A percentile compares a stretch with the other conserved stretches of the same genome.
These are phyloP conservation scores for Parasteatoda tepidariorum DNA, from an alignment of 1,140 invertebrate genomes.

Conservation along the genomic window DNA sequence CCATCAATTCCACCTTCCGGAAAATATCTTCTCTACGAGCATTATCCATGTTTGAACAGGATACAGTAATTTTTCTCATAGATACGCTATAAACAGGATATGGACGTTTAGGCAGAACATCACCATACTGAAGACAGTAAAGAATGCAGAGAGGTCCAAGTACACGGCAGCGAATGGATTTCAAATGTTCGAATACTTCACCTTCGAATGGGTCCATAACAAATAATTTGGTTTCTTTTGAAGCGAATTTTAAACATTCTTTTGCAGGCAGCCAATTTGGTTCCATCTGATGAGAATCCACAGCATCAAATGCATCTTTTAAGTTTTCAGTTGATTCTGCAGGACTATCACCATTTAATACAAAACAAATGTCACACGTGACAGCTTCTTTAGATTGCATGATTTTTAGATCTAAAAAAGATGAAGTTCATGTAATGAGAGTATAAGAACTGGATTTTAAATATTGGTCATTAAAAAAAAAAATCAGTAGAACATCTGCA, in stretches of 20 bases:
- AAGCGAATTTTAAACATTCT: conserved; percentile 69
- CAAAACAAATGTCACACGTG: conserved; percentile 45
- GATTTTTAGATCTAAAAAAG: neutral
- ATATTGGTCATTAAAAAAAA: no score
- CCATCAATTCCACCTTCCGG: conserved; percentile 83
- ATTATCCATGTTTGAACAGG: conserved; percentile 77
- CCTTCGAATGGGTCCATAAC: conserved; percentile 80
- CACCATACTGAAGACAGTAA: conserved; percentile 77
- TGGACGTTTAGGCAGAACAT: conserved; percentile 79
- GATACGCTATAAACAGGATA: conserved; percentile 83
- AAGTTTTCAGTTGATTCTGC: conserved; percentile 10
- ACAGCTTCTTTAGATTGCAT: conserved; percentile 12
- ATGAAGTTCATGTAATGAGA: no score
- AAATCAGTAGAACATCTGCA: no score
- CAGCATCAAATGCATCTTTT: conserved; percentile 69
- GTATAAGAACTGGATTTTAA: no score
- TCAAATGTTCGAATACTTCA: conserved; percentile 77
- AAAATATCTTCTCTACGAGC: conserved; percentile 75
- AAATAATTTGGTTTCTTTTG: conserved; percentile 80
- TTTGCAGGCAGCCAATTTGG: conserved; percentile 72
- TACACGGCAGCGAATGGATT: conserved; percentile 74
- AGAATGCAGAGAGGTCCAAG: conserved; percentile 84
- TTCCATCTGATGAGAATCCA: conserved; percentile 70
- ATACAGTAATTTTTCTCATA: conserved; percentile 81
- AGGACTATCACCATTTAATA: neutral